phyloP scores from a whole-genome alignment of 2,888 invertebrate genomes.

The Carpatolechia fugitivella region DNA sequence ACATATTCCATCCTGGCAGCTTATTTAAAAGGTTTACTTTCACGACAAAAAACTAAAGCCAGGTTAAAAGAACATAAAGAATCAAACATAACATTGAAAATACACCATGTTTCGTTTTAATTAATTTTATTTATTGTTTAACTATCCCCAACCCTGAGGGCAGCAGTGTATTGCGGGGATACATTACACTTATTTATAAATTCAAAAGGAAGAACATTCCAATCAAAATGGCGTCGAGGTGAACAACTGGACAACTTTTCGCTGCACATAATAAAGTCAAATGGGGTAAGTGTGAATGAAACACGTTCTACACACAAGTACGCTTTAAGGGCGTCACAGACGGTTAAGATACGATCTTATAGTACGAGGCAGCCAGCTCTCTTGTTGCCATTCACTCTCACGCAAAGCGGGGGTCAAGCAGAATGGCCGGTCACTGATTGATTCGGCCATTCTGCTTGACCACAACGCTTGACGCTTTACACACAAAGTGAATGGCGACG shows the following conservation, averaged over 20 bases:
- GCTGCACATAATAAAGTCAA: neutral
- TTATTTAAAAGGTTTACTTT: constrained; percentile 20
- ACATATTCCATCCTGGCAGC: constrained; percentile 57
- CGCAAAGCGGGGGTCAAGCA: too few species aligned
- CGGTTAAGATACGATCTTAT: too few species aligned
- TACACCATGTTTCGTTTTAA: constrained; percentile 31
- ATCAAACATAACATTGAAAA: constrained; percentile 25
- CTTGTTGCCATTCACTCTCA: too few species aligned
- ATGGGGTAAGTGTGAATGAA: too few species aligned
- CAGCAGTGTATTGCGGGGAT: constrained; percentile 62
- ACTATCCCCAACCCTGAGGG: constrained; percentile 60
- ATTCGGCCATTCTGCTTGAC: too few species aligned
- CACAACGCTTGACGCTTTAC: too few species aligned
- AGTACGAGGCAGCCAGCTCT: too few species aligned
- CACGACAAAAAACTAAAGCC: neutral
- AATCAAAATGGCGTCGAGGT: constrained; percentile 56
- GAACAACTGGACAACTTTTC: neutral
- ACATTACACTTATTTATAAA: constrained; percentile 68
- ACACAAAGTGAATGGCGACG: too few species aligned
- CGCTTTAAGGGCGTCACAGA: too few species aligned
- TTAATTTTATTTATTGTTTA: constrained; percentile 71
- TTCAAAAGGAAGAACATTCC: constrained; percentile 71
- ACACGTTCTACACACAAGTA: neutral
- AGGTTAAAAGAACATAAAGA: neutral
- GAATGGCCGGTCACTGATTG: too few species aligned